Evolutionary conservation across 2,888 invertebrate genomes (phyloP).

Genomic region (Stenotaenia linearis): DNA sequence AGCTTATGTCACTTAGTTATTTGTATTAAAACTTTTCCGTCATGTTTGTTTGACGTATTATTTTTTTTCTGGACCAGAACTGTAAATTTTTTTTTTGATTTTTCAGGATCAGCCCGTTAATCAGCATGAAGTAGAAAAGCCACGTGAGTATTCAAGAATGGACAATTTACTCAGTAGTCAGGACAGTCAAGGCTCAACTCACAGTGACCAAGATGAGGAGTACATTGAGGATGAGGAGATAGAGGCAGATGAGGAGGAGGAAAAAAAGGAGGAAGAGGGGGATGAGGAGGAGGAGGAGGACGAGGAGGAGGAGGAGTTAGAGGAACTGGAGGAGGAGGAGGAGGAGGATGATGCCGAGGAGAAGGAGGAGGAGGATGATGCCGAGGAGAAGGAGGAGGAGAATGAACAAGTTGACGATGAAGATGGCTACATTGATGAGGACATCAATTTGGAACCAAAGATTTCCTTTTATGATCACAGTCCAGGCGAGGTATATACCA

Average conservation of each 20-base stretch:
- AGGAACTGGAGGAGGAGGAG: constrained; percentile 33
- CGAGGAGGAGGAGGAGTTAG: constrained; percentile 31
- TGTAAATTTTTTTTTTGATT: background rate
- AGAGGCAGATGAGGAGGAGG: constrained; percentile 34
- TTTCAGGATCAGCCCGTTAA: constrained; percentile 6
- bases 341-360: constrained; percentile 39
- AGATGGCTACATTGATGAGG: background rate
- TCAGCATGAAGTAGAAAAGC: constrained; percentile 35
- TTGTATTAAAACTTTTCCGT: too few species aligned
- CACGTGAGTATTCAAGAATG: constrained; percentile 38
- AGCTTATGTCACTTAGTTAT: too few species aligned
- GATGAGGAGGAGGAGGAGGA: constrained; percentile 33
- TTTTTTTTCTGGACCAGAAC: background rate
- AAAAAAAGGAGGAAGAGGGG: constrained; percentile 35
- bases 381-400: constrained; percentile 37
- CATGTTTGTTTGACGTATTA: background rate
- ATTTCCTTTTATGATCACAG: constrained; percentile 46
- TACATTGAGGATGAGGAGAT: constrained; percentile 31
- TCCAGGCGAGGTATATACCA: constrained; percentile 53
- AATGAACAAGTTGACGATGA: constrained; percentile 37
- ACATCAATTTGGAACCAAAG: constrained; percentile 32
- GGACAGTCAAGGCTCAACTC: constrained; percentile 27
- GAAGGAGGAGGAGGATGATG: constrained; percentile 37
- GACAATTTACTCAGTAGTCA: constrained; percentile 36
- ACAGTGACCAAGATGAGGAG: constrained; percentile 33